Evolutionary conservation across 2,888 invertebrate species (phyloP).

Genomic region (Lycia hirtaria): DNA sequence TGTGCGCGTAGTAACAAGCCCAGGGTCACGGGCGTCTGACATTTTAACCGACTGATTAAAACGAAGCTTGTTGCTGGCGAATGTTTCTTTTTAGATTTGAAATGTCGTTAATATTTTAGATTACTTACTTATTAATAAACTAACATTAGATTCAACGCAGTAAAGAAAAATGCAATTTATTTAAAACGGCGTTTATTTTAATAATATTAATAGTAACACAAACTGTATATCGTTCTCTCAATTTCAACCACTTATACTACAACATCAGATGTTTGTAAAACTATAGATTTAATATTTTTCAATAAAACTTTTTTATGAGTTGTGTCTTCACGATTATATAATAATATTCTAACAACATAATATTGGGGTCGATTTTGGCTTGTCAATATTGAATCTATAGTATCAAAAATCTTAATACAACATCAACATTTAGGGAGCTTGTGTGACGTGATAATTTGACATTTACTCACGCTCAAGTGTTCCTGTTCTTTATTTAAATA

Average conservation of each 20-base stretch:
- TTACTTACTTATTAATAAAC: too few relatives aligned
- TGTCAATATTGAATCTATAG: too few relatives aligned
- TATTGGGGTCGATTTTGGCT: too few relatives aligned
- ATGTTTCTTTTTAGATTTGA: too few relatives aligned
- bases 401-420: too few relatives aligned
- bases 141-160: neutral
- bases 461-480: neutral
- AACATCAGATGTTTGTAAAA: constrained; percentile 53
- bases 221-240: constrained; percentile 62
- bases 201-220: constrained; percentile 65
- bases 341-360: too few relatives aligned
- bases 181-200: constrained; percentile 68
- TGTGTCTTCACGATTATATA: too few relatives aligned
- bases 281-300: too few relatives aligned
- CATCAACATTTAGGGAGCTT: constrained; percentile 48
- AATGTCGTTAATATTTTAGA: too few relatives aligned
- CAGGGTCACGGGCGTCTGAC: neutral
- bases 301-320: too few relatives aligned
- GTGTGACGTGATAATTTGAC: constrained; percentile 27
- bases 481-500: neutral
- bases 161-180: constrained; percentile 21
- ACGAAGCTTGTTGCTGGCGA: too few relatives aligned
- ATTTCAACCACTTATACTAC: constrained; percentile 53
- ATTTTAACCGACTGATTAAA: neutral
- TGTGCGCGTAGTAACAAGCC: constrained; percentile 17